phyloP scores from a whole-genome alignment of 2,888 invertebrate species.

The Galerucella pusilla region DNA sequence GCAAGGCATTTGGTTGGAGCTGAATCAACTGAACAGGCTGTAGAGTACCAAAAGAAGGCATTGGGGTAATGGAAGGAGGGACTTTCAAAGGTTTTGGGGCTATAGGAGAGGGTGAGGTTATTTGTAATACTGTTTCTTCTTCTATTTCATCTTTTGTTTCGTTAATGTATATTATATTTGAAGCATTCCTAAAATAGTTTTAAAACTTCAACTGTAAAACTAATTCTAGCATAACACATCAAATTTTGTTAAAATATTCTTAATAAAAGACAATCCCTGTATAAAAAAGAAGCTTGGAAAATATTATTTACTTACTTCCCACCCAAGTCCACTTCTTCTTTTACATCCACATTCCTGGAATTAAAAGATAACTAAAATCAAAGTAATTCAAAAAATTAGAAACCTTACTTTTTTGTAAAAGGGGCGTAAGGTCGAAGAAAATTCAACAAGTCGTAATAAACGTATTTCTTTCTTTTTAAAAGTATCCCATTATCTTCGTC shows the following conservation, averaged over 20 bases:
- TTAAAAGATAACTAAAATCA: background rate
- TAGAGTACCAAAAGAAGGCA: constrained; percentile 25
- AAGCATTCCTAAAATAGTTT: constrained; percentile 31
- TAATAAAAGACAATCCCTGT: background rate
- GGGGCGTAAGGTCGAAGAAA: constrained; percentile 12
- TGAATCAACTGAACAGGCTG: constrained; percentile 46
- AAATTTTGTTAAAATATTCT: background rate
- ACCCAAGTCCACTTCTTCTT: constrained; percentile 33
- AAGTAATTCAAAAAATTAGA: background rate
- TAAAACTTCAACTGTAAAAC: background rate
- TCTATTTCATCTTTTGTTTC: constrained; percentile 43
- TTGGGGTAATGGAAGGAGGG: constrained; percentile 18
- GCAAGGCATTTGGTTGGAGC: constrained; percentile 42
- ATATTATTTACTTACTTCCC: constrained; percentile 28
- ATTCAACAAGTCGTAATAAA: constrained; percentile 55
- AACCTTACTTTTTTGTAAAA: constrained; percentile 7
- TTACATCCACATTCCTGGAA: constrained; percentile 27
- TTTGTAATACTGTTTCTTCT: constrained; percentile 31
- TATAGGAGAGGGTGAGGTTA: background rate
- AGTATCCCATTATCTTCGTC: constrained; percentile 43
- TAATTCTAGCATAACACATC: no score
- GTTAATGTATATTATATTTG: constrained; percentile 43
- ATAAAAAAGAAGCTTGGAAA: background rate
- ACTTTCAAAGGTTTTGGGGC: constrained; percentile 17
- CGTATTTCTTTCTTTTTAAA: constrained; percentile 50